A percentile compares a stretch with the other conserved stretches of the same genome.
These are phyloP conservation scores for Hypomesus transpacificus DNA, from an alignment of 2,113 vertebrate species.

Conservation along the genomic window DNA sequence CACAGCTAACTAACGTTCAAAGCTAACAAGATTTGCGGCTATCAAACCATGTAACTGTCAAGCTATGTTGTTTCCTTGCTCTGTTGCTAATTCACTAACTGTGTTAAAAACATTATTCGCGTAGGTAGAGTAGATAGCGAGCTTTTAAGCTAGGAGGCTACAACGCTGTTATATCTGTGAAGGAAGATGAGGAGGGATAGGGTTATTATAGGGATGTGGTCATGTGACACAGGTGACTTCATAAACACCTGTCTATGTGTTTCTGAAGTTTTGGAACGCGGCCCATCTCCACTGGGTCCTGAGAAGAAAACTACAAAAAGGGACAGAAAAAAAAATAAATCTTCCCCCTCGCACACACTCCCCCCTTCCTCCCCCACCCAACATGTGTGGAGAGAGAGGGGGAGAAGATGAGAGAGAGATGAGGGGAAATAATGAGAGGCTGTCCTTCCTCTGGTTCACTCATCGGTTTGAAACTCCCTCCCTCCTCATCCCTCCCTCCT, in stretches of 20 bases:
- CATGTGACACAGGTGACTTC: too few species aligned
- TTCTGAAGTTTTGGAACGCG: conserved; percentile 27
- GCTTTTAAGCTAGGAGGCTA: too few species aligned
- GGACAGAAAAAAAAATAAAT: neutral
- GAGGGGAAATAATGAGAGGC: conserved; percentile 29
- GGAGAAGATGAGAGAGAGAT: conserved; percentile 9
- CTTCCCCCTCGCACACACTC: neutral
- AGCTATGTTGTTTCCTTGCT: too few species aligned
- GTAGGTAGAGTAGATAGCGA: too few species aligned
- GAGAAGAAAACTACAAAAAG: conserved; percentile 38
- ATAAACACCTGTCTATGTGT: too few species aligned
- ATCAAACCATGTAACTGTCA: too few species aligned
- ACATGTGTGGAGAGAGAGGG: neutral
- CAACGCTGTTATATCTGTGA: neutral
- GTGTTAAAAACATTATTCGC: too few species aligned
- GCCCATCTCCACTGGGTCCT: conserved; percentile 35
- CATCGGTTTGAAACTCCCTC: conserved; percentile 2
- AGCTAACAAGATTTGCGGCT: too few species aligned
- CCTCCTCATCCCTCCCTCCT: neutral
- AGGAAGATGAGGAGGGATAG: too few species aligned
- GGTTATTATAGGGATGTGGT: too few species aligned
- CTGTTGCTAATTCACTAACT: too few species aligned
- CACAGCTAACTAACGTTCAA: too few species aligned
- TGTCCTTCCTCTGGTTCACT: conserved; percentile 31
- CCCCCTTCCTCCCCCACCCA: neutral